A percentile compares a stretch with the other conserved stretches of the same genome.
Conservation (phyloP, 2,888 invertebrate genomes). For the Nebria brevicollis region DNA sequence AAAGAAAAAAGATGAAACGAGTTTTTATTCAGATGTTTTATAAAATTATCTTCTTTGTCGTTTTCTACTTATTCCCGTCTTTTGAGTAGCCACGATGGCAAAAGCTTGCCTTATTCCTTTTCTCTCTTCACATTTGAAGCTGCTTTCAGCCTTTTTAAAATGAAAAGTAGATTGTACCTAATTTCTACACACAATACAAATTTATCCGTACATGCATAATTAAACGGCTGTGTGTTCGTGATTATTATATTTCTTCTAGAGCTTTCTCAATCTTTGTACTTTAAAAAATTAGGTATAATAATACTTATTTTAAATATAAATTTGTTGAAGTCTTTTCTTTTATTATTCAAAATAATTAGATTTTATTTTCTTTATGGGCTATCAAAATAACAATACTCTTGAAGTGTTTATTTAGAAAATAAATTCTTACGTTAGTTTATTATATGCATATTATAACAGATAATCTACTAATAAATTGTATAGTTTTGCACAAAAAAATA, state of each 20-base stretch:
- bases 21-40: slow-evolving; percentile 1
- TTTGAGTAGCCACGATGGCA: background rate
- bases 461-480: too few species aligned
- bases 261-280: background rate
- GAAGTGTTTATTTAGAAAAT: too few species aligned
- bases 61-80: background rate
- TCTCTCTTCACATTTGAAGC: background rate
- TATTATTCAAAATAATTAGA: too few species aligned
- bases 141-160: background rate
- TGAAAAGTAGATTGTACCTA: background rate
- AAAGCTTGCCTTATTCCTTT: background rate
- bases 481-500: too few species aligned
- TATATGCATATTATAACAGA: too few species aligned
- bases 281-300: background rate
- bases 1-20: background rate
- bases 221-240: background rate
- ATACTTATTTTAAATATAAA: background rate
- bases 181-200: background rate
- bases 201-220: background rate
- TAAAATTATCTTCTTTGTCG: background rate
- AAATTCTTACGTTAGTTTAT: too few species aligned
- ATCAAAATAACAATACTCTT: too few species aligned
- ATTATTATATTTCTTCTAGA: background rate
- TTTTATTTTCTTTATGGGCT: too few species aligned
- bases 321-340: too few species aligned